Conservation (phyloP, 1,140 invertebrate species). For the Bemisia tabaci region DNA sequence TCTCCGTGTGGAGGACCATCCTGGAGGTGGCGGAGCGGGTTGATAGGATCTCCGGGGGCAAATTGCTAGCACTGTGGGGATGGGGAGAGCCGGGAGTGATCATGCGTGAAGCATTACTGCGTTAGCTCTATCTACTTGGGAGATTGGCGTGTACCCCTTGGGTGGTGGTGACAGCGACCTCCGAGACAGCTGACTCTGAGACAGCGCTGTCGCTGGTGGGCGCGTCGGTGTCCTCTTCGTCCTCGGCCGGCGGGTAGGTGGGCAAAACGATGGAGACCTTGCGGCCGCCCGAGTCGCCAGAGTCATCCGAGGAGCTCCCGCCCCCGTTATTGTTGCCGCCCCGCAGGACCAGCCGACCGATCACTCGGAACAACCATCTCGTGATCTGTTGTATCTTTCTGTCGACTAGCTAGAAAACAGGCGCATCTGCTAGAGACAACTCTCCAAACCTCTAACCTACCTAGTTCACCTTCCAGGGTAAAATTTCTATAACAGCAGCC, state of each 20-base stretch:
- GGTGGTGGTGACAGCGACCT: constrained; percentile 13
- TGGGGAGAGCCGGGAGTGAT: no score
- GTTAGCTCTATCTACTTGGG: no score
- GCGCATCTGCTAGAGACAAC: constrained; percentile 9
- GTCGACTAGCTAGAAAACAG: constrained; percentile 56
- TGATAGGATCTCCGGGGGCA: no score
- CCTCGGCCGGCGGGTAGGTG: constrained; percentile 37
- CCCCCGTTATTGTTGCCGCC: constrained; percentile 35
- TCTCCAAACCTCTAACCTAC: not conserved
- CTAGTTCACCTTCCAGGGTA: not conserved
- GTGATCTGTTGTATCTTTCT: constrained; percentile 56
- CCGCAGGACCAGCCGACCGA: constrained; percentile 48
- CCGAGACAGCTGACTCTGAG: constrained; percentile 9
- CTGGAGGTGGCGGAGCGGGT: no score
- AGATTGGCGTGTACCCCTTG: not conserved
- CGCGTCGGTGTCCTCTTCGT: constrained; percentile 33
- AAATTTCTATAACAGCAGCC: not conserved
- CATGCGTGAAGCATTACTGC: no score
- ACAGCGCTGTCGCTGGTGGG: constrained; percentile 24
- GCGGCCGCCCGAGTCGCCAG: constrained; percentile 29
- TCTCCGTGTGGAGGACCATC: no score
- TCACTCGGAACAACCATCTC: constrained; percentile 45
- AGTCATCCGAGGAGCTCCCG: constrained; percentile 31
- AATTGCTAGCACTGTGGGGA: no score
- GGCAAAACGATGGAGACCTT: constrained; percentile 38